Evolutionary conservation across 2,797 vertebrate genomes (phyloP).

Genomic region (Taenioides sp.): DNA sequence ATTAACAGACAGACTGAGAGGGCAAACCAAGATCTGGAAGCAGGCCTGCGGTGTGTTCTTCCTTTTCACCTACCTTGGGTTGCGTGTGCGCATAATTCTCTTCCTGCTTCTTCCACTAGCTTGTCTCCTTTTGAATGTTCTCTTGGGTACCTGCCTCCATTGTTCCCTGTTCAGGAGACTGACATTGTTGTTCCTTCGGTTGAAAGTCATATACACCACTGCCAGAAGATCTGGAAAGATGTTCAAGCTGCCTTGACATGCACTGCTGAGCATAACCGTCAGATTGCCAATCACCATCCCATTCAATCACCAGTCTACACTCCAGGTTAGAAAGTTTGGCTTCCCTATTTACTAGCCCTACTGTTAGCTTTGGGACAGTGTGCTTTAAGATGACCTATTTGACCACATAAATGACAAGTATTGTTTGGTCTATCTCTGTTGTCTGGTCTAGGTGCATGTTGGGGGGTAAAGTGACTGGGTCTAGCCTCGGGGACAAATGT

Average conservation of each 20-base stretch:
- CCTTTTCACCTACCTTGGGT: conserved; percentile 8
- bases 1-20: background rate
- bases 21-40: too few species aligned
- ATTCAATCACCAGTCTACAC: too few species aligned
- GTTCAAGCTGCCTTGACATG: background rate
- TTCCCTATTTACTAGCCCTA: too few species aligned
- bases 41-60: background rate
- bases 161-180: conserved; percentile 7
- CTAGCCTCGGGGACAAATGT: too few species aligned
- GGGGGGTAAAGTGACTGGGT: too few species aligned
- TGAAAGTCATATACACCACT: background rate
- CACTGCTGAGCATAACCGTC: background rate
- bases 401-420: too few species aligned
- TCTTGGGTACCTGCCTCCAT: conserved; percentile 8
- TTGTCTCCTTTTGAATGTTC: conserved; percentile 14
- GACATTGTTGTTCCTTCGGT: background rate
- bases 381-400: too few species aligned
- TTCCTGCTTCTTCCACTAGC: background rate
- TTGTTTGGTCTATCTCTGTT: too few species aligned
- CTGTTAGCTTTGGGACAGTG: too few species aligned
- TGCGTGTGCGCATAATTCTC: conserved; percentile 5
- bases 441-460: too few species aligned
- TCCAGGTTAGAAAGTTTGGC: too few species aligned
- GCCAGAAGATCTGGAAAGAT: background rate
- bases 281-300: too few species aligned